phyloP scores from a whole-genome alignment of 2,113 vertebrate genomes.

The Ascaphus truei region DNA sequence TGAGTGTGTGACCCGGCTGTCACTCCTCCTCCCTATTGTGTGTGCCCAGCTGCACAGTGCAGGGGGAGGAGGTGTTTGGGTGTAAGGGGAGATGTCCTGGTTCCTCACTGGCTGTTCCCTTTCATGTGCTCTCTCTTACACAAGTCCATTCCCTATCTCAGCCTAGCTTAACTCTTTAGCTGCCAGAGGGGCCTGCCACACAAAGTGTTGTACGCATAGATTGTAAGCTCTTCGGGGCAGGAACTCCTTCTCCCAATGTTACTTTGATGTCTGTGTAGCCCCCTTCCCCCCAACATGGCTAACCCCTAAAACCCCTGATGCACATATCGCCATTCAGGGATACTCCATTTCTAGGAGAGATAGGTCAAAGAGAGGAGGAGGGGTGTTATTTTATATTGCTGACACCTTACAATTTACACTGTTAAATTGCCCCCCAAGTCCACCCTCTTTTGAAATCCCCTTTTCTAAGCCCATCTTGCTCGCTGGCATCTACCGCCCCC shows the following conservation, averaged over 20 bases:
- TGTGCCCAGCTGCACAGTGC: neutral
- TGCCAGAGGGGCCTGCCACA: neutral
- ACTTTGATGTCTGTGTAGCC: too few relatives aligned
- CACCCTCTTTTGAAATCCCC: too few relatives aligned
- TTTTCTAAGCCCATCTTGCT: too few relatives aligned
- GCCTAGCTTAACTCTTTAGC: neutral
- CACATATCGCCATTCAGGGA: too few relatives aligned
- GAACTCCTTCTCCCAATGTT: neutral
- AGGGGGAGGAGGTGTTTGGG: neutral
- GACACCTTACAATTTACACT: too few relatives aligned
- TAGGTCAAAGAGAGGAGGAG: too few relatives aligned
- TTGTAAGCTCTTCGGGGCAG: neutral
- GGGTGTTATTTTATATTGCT: too few relatives aligned
- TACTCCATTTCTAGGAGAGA: too few relatives aligned
- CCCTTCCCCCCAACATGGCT: neutral
- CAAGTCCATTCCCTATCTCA: neutral
- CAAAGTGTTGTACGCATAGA: too few relatives aligned
- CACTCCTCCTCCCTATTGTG: neutral
- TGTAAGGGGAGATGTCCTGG: neutral
- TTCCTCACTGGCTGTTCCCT: neutral
- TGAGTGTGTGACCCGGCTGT: neutral
- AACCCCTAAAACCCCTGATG: too few relatives aligned
- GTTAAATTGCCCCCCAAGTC: too few relatives aligned
- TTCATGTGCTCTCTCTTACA: neutral
- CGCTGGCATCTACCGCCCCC: too few relatives aligned